Evolutionary conservation across 2,113 vertebrate genomes (phyloP).

Genomic region (Aphelocoma coerulescens): DNA sequence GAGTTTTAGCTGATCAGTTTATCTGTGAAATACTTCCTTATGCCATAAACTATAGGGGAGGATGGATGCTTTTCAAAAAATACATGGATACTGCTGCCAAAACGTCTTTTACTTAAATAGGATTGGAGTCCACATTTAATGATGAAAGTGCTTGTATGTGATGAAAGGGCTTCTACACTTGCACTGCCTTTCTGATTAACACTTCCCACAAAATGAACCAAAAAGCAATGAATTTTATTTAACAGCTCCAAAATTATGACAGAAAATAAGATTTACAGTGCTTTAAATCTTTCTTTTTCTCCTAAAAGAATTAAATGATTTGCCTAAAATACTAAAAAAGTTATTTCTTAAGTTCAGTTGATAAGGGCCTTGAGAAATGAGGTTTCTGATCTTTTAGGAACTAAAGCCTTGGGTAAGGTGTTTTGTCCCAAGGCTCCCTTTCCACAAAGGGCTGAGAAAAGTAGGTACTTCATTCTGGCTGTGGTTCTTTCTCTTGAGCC

Average conservation of each 20-base stretch:
- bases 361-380: neutral
- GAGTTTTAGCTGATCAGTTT: neutral
- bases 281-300: neutral
- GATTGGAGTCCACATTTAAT: neutral
- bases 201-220: neutral
- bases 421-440: neutral
- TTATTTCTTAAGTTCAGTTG: neutral
- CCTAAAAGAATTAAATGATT: neutral
- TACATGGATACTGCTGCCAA: neutral
- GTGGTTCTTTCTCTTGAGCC: neutral
- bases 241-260: neutral
- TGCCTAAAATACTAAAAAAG: neutral
- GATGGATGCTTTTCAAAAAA: neutral
- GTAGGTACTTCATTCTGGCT: neutral
- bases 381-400: neutral
- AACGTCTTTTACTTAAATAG: slow-evolving; percentile 20
- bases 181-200: neutral
- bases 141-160: neutral
- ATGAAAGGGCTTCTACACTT: neutral
- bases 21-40: neutral
- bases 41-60: neutral
- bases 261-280: neutral
- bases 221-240: neutral
- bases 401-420: neutral
- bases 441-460: neutral